Evolutionary conservation across 2,888 invertebrate genomes (phyloP).

Genomic region (Sesia apiformis): DNA sequence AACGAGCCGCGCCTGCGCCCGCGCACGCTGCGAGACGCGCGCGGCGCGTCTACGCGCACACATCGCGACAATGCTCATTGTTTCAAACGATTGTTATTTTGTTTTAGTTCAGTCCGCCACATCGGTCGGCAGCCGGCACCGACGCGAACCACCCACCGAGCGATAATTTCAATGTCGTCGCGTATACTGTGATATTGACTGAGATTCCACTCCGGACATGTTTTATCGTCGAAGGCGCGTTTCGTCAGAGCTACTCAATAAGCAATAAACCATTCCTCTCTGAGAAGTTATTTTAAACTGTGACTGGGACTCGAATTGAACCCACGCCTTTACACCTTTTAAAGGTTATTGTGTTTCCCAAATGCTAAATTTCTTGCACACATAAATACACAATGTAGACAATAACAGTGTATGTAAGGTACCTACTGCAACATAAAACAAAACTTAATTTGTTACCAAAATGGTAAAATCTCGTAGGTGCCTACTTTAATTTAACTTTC

Average conservation of each 20-base stretch:
- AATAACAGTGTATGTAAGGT: background rate
- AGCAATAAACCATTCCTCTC: slow-evolving; percentile 72
- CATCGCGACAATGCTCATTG: slow-evolving; percentile 67
- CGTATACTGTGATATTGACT: slow-evolving; percentile 67
- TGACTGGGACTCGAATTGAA: slow-evolving; percentile 50
- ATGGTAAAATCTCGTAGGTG: no score
- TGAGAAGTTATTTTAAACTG: slow-evolving; percentile 68
- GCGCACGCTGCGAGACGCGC: slow-evolving; percentile 27
- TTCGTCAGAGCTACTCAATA: slow-evolving; percentile 70
- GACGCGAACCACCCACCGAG: slow-evolving; percentile 61
- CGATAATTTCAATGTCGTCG: slow-evolving; percentile 70
- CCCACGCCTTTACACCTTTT: slow-evolving; percentile 70
- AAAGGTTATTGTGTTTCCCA: slow-evolving; percentile 69
- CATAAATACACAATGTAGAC: background rate
- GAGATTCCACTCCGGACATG: slow-evolving; percentile 63
- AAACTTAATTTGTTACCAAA: no score
- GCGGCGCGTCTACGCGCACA: slow-evolving; percentile 13
- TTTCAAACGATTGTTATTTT: slow-evolving; percentile 66
- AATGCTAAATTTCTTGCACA: slow-evolving; percentile 30
- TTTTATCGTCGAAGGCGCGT: slow-evolving; percentile 64
- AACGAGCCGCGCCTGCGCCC: slow-evolving; percentile 38
- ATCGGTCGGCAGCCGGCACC: slow-evolving; percentile 17
- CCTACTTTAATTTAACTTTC: no score
- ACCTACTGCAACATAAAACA: background rate
- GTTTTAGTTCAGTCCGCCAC: slow-evolving; percentile 52